These are phyloP conservation scores for Dynastes hyllus DNA, from an alignment of 2,888 invertebrate species.

Conservation along the genomic window DNA sequence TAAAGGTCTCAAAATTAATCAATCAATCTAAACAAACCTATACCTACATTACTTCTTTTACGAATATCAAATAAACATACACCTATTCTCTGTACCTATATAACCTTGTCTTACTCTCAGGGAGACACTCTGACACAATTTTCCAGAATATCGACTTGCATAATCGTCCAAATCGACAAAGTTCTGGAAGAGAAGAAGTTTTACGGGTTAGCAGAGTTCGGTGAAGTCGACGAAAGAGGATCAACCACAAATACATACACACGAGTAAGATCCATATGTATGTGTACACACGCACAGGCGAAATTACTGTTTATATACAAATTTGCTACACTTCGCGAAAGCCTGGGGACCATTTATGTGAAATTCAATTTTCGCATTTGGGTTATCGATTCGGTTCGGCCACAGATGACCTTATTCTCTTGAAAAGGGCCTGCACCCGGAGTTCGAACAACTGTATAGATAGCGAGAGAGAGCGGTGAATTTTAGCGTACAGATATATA, in stretches of 20 bases:
- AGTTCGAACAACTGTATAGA: no score
- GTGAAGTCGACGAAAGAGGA: constrained; percentile 1
- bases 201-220: constrained; percentile 39
- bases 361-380: constrained; percentile 41
- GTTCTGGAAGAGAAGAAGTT: constrained; percentile 13
- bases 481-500: no score
- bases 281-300: neutral
- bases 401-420: constrained; percentile 30
- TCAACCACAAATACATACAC: neutral
- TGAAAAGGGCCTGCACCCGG: neutral
- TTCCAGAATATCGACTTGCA: no score
- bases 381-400: constrained; percentile 29
- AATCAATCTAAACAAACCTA: no score
- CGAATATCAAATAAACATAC: no score
- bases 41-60: no score
- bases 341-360: neutral
- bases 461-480: no score
- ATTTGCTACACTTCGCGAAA: neutral
- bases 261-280: neutral
- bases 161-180: neutral
- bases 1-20: no score
- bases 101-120: no score
- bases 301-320: constrained; percentile 28
- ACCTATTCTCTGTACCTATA: no score
- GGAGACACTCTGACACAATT: no score